A percentile compares a stretch with the other conserved stretches of the same genome.
Conservation (phyloP, 2,888 invertebrate species). For the Leucophora obtusa region DNA sequence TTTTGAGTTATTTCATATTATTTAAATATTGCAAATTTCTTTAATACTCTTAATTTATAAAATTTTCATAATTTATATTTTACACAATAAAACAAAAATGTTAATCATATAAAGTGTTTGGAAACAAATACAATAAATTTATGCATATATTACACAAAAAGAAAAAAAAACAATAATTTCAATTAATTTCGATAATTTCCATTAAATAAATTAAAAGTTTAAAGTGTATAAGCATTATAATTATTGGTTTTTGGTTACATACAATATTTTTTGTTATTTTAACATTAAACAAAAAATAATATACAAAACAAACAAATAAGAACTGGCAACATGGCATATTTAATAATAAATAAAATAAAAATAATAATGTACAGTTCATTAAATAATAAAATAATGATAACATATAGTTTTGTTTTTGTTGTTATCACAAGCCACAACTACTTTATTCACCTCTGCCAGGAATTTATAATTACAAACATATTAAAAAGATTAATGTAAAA, state of each 20-base stretch:
- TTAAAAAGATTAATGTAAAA: constrained; percentile 28
- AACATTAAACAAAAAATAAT: constrained; percentile 23
- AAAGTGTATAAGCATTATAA: constrained; percentile 63
- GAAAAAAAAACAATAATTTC: constrained; percentile 58
- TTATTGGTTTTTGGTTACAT: constrained; percentile 61
- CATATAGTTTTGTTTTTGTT: constrained; percentile 26
- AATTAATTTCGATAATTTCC: constrained; percentile 66
- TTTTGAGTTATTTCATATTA: too few species aligned
- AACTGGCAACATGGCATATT: constrained; percentile 21
- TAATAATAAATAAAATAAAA: constrained; percentile 57
- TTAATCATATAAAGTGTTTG: constrained; percentile 42
- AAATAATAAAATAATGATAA: constrained; percentile 59
- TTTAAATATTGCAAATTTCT: too few species aligned
- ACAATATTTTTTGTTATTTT: constrained; percentile 14
- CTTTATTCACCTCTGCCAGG: constrained; percentile 1
- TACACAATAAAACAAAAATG: neutral
- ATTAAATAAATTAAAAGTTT: constrained; percentile 64
- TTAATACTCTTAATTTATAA: neutral
- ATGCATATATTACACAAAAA: constrained; percentile 43
- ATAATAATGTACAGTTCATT: constrained; percentile 65
- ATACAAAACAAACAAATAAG: constrained; percentile 18
- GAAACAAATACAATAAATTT: constrained; percentile 41
- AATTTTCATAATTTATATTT: neutral
- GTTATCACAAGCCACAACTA: neutral
- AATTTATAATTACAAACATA: constrained; percentile 21